Evolutionary conservation across 2,797 vertebrate species (phyloP).

Genomic region (Lates japonicus): DNA sequence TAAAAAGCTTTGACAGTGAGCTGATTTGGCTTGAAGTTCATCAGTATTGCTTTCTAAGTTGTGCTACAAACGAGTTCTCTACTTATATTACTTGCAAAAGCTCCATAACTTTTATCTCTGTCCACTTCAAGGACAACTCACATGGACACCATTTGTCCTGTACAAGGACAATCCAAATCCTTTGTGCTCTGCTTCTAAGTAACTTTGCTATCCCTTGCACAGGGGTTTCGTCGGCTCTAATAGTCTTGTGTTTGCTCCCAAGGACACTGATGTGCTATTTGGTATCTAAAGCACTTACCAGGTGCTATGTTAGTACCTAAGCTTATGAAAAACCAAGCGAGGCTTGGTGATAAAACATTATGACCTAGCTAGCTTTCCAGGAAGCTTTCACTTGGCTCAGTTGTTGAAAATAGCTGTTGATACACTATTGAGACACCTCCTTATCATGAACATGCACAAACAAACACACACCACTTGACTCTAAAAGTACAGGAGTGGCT

Average conservation of each 20-base stretch:
- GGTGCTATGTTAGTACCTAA: slow-evolving; percentile 39
- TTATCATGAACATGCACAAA: neutral
- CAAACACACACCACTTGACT: slow-evolving; percentile 23
- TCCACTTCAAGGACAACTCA: slow-evolving; percentile 59
- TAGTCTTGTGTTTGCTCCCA: slow-evolving; percentile 68
- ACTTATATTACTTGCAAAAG: slow-evolving; percentile 16
- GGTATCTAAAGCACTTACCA: slow-evolving; percentile 48
- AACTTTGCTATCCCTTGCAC: slow-evolving; percentile 58
- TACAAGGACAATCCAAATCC: slow-evolving; percentile 67
- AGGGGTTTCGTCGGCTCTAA: slow-evolving; percentile 62
- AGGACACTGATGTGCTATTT: slow-evolving; percentile 55
- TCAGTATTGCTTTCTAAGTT: slow-evolving; percentile 11
- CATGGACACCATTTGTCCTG: slow-evolving; percentile 30
- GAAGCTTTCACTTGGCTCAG: slow-evolving; percentile 27
- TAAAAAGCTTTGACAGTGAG: neutral
- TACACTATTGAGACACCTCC: slow-evolving; percentile 8
- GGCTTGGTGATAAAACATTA: slow-evolving; percentile 60
- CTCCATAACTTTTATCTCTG: slow-evolving; percentile 36
- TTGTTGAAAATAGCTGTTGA: slow-evolving; percentile 41
- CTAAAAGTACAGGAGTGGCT: slow-evolving; percentile 5
- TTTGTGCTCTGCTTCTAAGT: slow-evolving; percentile 57
- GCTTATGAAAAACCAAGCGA: slow-evolving; percentile 48
- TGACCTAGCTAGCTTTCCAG: slow-evolving; percentile 48
- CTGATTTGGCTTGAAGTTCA: slow-evolving; percentile 16
- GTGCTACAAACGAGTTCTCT: neutral